Evolutionary conservation across 2,797 vertebrate genomes (phyloP), one percentile per base, ranked within the genome.

Genomic region (Taeniopygia guttata): DNA sequence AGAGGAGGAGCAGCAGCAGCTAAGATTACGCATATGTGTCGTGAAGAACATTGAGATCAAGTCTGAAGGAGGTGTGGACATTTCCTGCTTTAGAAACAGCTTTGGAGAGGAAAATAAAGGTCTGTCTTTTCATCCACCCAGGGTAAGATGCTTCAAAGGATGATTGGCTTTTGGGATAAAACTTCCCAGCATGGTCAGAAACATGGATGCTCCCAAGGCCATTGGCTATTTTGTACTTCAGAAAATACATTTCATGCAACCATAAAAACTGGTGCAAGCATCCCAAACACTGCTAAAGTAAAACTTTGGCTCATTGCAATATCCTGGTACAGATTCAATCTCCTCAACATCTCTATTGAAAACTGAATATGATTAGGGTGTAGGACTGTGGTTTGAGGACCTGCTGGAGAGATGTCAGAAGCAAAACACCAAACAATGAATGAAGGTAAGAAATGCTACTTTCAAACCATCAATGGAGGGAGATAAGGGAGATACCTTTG

Each of bases 81-180:
- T 51, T 90, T 89, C 75, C 80, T 78, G 21, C 74, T 95, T 86
- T 85, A 89, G 87, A 92, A 96, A 54, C 75, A 91, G 74, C 70
- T 85, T 40, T 54, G 38, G 38, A 68, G 82, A 69, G 70, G 70
- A 91, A 93, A 92, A 85, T 83, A 85, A 92, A 84, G 46, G 69
- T 88, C 54, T 92, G 22, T 32, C 66, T 90, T 69, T 81, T 75
- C 74, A 42, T 19, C 42, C 73, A 0, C 74, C 42, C 26, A 51
- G 36, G 43, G 15, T 21, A 69, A n/a, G 77, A 43, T 56, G 34
- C 56, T 74, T 87, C 51, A 76, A 80, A 66, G 45, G 16, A 42
- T 73, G 77, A 52, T 45, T 82, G 48, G 48, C 21, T 80, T 84
- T 67, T 7, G 48, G 23, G 23, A 76, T 79, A 67, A 79, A 94